Evolutionary conservation across 2,888 invertebrate genomes (phyloP).

Genomic region (Selenia dentaria): DNA sequence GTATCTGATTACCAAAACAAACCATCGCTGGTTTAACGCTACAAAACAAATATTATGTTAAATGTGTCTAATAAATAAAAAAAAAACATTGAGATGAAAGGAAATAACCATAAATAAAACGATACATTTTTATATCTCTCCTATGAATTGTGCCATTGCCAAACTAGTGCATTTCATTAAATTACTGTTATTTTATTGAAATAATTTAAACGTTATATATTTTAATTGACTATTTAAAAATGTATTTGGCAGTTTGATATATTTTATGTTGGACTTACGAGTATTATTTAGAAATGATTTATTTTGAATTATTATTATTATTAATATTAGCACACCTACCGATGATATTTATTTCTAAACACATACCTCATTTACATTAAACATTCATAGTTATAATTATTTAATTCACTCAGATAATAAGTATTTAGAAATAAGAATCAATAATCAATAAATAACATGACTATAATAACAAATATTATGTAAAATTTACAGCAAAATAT

Average conservation of each 20-base stretch:
- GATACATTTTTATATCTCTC: too few relatives aligned
- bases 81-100: too few relatives aligned
- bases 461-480: slow-evolving; percentile 5
- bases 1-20: too few relatives aligned
- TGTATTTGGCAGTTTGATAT: slow-evolving; percentile 41
- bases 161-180: slow-evolving; percentile 28
- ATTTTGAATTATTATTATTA: slow-evolving; percentile 9
- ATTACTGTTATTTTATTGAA: slow-evolving; percentile 4
- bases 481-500: slow-evolving; percentile 23
- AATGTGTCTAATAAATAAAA: too few relatives aligned
- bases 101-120: too few relatives aligned
- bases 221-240: slow-evolving; percentile 40
- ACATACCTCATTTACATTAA: background rate
- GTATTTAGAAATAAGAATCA: slow-evolving; percentile 10
- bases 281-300: slow-evolving; percentile 21
- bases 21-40: too few relatives aligned
- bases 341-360: slow-evolving; percentile 1
- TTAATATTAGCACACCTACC: slow-evolving; percentile 10
- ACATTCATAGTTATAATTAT: background rate
- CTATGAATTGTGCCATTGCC: slow-evolving; percentile 27
- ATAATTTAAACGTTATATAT: slow-evolving; percentile 13
- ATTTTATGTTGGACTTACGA: slow-evolving; percentile 25
- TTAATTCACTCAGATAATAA: too few relatives aligned
- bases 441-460: background rate
- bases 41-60: too few relatives aligned